A percentile compares a stretch with the other conserved stretches of the same genome.
These are phyloP conservation scores for Otus sunia DNA, from an alignment of 2,113 vertebrate species.

Conservation along the genomic window DNA sequence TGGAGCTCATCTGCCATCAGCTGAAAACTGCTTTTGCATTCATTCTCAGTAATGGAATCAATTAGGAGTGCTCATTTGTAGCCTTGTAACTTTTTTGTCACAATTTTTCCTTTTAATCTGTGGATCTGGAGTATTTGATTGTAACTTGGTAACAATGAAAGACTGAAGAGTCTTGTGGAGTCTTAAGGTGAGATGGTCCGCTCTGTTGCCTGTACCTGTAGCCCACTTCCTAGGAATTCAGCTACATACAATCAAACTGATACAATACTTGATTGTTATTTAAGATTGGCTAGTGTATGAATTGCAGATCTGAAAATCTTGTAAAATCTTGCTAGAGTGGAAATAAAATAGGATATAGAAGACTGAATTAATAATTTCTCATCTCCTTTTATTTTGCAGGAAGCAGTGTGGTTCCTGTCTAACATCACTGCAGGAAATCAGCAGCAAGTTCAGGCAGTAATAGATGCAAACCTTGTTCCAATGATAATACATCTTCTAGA, in stretches of 20 bases:
- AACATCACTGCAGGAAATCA: constrained; percentile 99
- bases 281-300: background rate
- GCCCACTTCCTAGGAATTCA: background rate
- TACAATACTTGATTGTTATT: background rate
- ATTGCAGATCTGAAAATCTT: background rate
- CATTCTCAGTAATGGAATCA: background rate
- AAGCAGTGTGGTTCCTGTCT: constrained; percentile 99
- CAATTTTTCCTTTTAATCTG: background rate
- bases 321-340: background rate
- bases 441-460: constrained; percentile 98
- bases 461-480: constrained; percentile 96
- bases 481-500: constrained; percentile 99
- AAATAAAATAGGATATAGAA: fast-evolving
- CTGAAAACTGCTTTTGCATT: background rate
- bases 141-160: background rate
- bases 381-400: constrained; percentile 77
- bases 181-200: background rate
- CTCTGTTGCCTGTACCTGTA: background rate
- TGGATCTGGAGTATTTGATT: background rate
- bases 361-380: background rate
- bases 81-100: background rate
- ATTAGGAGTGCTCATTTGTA: background rate
- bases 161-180: background rate
- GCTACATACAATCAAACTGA: background rate
- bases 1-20: background rate